Evolutionary conservation across 1,140 invertebrate genomes (phyloP), one percentile per base, ranked within the genome.

Genomic region (Drosophila biarmipes): DNA sequence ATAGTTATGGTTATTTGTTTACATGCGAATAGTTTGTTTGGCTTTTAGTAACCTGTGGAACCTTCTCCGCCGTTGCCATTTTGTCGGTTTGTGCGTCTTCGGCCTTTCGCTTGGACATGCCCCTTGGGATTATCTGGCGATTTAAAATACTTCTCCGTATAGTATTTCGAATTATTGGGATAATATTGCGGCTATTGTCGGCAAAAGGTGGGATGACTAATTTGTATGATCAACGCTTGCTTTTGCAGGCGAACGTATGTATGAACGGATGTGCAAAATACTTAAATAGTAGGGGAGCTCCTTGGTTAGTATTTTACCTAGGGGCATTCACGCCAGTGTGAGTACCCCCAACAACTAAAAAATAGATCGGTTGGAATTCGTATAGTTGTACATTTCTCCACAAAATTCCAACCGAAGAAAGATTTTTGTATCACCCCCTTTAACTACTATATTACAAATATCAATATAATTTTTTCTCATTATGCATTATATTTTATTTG

Each of bases 21-120:
- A 34, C 31, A 34, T 15, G 45, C 14, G 2, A 4, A 24, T 29
- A 14, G 3, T 38, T 48, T 14, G 6, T 14, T 35, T 17, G 27
- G 2, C n/a, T 19, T 42, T 46, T 0, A 34, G 7, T 34, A 51
- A 84, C 81, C 66, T 69, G 46, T 40, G 38, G 21, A 6, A n/a
- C n/a, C 17, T 82, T 71, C 12, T 67, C 42, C 14, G 66, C 66
- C 4, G 48, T 34, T 35, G 62, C 56, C 82, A 86, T 86, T 40
- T 54, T 43, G 15, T 59, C 58, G 4, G n/a, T 35, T 38, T 27
- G 31, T 46, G 43, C 24, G 8, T n/a, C n/a, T 27, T 81, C 77
- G n/a, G 73, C 54, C 49, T 80, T 80, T 1, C 66, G 61, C 35
- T 86, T 84, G 43, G 80, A 62, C 77, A 82, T 84, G n/a, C 49